A percentile compares a stretch with the other conserved stretches of the same genome.
These are phyloP conservation scores for Eubucco bourcierii DNA, from an alignment of 2,113 vertebrate species.

Conservation along the genomic window DNA sequence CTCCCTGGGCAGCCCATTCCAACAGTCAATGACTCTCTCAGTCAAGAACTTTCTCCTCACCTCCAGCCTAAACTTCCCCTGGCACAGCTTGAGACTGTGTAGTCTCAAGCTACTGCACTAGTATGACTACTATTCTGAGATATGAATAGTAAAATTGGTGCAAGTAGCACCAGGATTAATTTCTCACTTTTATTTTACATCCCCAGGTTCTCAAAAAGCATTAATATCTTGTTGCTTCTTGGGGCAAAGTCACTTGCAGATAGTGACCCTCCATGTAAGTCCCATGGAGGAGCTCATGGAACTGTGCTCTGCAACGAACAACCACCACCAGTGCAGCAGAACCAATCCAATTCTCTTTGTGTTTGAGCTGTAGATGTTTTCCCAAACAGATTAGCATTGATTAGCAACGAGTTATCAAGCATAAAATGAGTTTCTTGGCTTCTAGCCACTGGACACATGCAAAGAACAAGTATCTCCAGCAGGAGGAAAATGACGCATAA, in stretches of 20 bases:
- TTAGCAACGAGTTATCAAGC: conserved; percentile 21
- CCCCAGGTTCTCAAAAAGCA: neutral
- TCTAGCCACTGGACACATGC: conserved; percentile 9
- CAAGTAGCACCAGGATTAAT: neutral
- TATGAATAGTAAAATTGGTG: neutral
- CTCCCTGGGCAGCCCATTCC: too few species aligned
- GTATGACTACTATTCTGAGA: neutral
- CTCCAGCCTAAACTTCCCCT: too few species aligned
- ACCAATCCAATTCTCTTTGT: neutral
- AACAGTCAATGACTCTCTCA: too few species aligned
- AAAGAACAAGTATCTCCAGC: neutral
- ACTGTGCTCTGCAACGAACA: neutral
- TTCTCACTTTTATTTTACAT: neutral
- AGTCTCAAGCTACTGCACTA: too few species aligned
- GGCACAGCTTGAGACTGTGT: too few species aligned
- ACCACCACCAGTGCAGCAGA: neutral
- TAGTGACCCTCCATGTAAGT: neutral
- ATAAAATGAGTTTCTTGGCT: conserved; percentile 39
- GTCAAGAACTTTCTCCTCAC: too few species aligned
- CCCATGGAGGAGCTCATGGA: neutral
- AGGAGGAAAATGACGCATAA: neutral
- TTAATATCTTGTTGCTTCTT: neutral
- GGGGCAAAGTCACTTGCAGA: neutral
- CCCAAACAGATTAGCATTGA: conserved; percentile 41
- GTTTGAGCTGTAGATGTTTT: conserved; percentile 27